phyloP scores from a whole-genome alignment of 2,888 invertebrate species.

The Tipula helvola region DNA sequence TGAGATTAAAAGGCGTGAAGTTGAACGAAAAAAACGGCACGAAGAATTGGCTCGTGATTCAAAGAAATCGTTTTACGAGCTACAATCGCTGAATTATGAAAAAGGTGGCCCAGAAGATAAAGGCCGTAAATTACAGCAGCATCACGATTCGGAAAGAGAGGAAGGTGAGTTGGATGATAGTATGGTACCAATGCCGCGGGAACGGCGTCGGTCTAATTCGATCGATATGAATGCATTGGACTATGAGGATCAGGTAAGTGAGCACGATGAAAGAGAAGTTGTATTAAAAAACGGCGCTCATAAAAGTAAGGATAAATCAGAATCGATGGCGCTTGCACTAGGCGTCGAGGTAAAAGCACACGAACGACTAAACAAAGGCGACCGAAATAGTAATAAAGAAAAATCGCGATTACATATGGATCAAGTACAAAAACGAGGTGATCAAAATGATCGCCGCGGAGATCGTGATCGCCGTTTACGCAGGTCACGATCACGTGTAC shows the following conservation, averaged over 20 bases:
- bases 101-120: slow-evolving; percentile 11
- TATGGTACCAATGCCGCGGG: background rate
- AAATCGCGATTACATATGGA: background rate
- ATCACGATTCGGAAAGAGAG: slow-evolving; percentile 31
- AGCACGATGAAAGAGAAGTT: slow-evolving; percentile 32
- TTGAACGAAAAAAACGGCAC: slow-evolving; percentile 42
- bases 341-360: slow-evolving; percentile 37
- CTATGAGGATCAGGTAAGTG: slow-evolving; percentile 50
- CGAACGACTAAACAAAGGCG: slow-evolving; percentile 9
- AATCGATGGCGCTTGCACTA: slow-evolving; percentile 43
- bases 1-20: slow-evolving; percentile 40
- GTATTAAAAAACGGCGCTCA: background rate
- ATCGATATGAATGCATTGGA: slow-evolving; percentile 63
- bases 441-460: background rate
- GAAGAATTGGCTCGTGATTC: slow-evolving; percentile 38
- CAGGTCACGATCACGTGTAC: background rate
- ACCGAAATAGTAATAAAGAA: background rate
- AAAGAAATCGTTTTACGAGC: slow-evolving; percentile 34
- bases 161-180: slow-evolving; percentile 40
- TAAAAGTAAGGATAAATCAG: slow-evolving; percentile 26
- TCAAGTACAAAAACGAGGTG: background rate
- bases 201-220: slow-evolving; percentile 18
- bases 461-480: background rate
- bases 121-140: slow-evolving; percentile 17
- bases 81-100: slow-evolving; percentile 29